phyloP scores from a whole-genome alignment of 2,888 invertebrate species.

The Lissocephala sabroskyi region DNA sequence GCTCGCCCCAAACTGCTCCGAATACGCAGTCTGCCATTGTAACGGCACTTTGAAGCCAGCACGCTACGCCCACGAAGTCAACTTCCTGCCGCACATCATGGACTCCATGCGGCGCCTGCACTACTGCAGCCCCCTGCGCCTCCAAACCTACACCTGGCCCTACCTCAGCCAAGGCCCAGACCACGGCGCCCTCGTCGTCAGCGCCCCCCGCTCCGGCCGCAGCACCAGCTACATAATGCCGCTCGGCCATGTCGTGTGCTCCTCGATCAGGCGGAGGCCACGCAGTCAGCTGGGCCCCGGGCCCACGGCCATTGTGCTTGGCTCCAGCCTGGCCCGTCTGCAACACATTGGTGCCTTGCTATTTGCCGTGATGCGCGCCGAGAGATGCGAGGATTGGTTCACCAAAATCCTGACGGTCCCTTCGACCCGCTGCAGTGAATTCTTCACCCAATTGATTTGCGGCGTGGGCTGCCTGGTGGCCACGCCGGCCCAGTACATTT shows the following conservation, averaged over 20 bases:
- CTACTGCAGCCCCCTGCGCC: conserved; percentile 24
- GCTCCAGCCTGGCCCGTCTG: conserved; percentile 21
- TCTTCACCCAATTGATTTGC: conserved; percentile 29
- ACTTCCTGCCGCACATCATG: conserved; percentile 24
- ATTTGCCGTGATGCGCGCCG: conserved; percentile 20
- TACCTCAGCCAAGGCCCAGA: conserved; percentile 15
- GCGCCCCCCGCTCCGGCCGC: conserved; percentile 44
- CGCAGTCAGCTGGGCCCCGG: conserved; percentile 6
- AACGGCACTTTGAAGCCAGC: conserved; percentile 14
- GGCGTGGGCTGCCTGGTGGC: conserved; percentile 38
- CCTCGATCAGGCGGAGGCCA: conserved; percentile 4
- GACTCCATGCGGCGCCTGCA: conserved; percentile 20
- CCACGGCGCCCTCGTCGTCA: conserved; percentile 35
- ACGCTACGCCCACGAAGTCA: conserved; percentile 24
- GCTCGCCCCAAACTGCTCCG: too few species aligned
- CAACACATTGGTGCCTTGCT: conserved; percentile 23
- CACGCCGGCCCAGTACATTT: conserved; percentile 35
- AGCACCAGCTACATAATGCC: conserved; percentile 35
- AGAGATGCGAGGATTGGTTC: conserved; percentile 10
- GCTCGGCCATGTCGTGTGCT: conserved; percentile 27
- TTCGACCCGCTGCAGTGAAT: conserved; percentile 2
- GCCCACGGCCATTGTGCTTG: conserved; percentile 28
- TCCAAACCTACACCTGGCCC: conserved; percentile 49
- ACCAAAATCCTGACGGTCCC: conserved; percentile 28
- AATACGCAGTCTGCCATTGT: neutral